phyloP scores from a whole-genome alignment of 1,140 invertebrate species.

The Dermatophagoides farinae region DNA sequence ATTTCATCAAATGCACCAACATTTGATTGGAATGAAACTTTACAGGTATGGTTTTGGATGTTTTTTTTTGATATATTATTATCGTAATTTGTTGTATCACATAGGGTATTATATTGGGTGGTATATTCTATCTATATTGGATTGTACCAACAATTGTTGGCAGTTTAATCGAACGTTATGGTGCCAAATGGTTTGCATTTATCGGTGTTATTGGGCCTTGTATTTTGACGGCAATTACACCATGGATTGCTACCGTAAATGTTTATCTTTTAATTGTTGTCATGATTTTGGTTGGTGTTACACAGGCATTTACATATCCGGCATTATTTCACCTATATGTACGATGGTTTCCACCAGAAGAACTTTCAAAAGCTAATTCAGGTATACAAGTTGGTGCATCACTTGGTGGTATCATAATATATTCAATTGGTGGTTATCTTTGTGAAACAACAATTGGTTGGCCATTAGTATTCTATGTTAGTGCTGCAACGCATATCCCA shows the following conservation, averaged over 20 bases:
- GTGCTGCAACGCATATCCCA: constrained; percentile 20
- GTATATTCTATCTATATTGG: constrained; percentile 67
- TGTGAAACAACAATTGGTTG: constrained; percentile 26
- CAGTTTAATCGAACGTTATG: constrained; percentile 46
- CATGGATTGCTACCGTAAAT: constrained; percentile 32
- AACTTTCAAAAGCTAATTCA: constrained; percentile 15
- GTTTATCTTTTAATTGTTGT: not conserved
- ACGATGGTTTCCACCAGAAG: constrained; percentile 22
- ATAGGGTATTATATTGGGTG: constrained; percentile 51
- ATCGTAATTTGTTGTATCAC: constrained; percentile 24
- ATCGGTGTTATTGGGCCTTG: constrained; percentile 56
- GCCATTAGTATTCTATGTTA: constrained; percentile 32
- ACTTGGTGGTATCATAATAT: constrained; percentile 29
- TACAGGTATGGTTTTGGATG: not conserved
- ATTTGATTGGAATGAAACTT: constrained; percentile 5
- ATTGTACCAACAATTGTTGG: constrained; percentile 58
- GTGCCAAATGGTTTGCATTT: constrained; percentile 63
- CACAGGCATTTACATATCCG: constrained; percentile 23
- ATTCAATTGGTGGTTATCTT: constrained; percentile 29
- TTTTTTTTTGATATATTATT: too few species aligned
- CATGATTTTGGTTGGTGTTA: not conserved
- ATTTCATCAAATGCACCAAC: not conserved
- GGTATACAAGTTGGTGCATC: constrained; percentile 21
- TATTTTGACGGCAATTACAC: constrained; percentile 57
- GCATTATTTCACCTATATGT: constrained; percentile 25